Evolutionary conservation across 1,140 invertebrate genomes (phyloP).

Genomic region (Caerostris darwini): DNA sequence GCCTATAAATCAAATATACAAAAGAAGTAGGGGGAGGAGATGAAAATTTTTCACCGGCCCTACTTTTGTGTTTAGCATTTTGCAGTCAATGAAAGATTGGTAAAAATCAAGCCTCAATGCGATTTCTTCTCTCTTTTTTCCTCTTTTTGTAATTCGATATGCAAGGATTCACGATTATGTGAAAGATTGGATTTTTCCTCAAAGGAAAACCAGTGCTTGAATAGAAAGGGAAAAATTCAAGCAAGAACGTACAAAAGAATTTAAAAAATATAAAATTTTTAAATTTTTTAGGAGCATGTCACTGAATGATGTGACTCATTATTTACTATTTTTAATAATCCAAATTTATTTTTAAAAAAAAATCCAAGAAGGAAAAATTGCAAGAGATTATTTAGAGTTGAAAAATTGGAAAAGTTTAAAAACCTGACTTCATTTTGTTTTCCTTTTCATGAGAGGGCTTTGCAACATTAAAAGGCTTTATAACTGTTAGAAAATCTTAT

Average conservation of each 20-base stretch:
- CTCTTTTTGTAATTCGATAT: neutral
- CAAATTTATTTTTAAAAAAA: too few species aligned
- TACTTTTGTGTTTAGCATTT: neutral
- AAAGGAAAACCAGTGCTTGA: too few species aligned
- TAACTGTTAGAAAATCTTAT: too few species aligned
- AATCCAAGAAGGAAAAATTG: too few species aligned
- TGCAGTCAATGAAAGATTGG: constrained; percentile 5
- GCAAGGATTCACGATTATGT: neutral
- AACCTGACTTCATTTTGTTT: too few species aligned
- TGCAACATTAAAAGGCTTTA: too few species aligned
- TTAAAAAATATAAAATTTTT: too few species aligned
- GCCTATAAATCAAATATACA: neutral
- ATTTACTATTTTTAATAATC: neutral
- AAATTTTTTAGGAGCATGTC: neutral
- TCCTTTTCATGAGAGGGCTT: too few species aligned
- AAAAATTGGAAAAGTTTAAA: too few species aligned
- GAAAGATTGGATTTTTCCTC: neutral
- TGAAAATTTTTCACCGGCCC: neutral
- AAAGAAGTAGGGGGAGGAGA: neutral
- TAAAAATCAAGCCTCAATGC: neutral
- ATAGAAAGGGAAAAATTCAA: too few species aligned
- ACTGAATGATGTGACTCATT: neutral
- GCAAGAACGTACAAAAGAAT: too few species aligned
- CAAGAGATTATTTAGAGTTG: too few species aligned
- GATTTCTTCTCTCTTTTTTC: neutral